Conservation (phyloP, 2,888 invertebrate genomes). For the Erebia palarica region DNA sequence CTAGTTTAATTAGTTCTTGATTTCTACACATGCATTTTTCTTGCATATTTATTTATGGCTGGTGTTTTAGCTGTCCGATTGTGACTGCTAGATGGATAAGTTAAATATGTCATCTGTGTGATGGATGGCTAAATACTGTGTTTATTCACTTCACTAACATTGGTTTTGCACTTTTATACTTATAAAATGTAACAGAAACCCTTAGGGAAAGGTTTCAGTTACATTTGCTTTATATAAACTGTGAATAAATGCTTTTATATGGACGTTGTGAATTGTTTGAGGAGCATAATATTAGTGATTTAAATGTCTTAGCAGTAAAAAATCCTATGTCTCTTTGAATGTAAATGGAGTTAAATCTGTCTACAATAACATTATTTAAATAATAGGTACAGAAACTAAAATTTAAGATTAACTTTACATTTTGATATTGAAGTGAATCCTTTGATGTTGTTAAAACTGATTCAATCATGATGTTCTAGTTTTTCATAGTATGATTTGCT, state of each 20-base stretch:
- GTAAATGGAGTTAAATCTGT: too few relatives aligned
- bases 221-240: neutral
- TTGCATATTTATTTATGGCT: neutral
- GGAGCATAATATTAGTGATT: neutral
- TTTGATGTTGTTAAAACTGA: too few relatives aligned
- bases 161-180: neutral
- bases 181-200: too few relatives aligned
- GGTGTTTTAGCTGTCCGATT: too few relatives aligned
- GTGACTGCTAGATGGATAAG: too few relatives aligned
- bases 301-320: neutral
- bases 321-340: neutral
- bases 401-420: neutral
- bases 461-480: neutral
- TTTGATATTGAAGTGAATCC: neutral
- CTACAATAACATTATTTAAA: too few relatives aligned
- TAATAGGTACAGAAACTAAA: too few relatives aligned
- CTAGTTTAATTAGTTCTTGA: neutral
- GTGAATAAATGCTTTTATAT: neutral
- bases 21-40: neutral
- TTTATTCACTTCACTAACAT: neutral
- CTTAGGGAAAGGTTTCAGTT: neutral
- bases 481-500: neutral
- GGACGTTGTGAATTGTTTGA: neutral
- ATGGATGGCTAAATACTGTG: too few relatives aligned
- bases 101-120: too few relatives aligned